Evolutionary conservation across 2,797 vertebrate genomes (phyloP).

Genomic region (Octomys mimax): DNA sequence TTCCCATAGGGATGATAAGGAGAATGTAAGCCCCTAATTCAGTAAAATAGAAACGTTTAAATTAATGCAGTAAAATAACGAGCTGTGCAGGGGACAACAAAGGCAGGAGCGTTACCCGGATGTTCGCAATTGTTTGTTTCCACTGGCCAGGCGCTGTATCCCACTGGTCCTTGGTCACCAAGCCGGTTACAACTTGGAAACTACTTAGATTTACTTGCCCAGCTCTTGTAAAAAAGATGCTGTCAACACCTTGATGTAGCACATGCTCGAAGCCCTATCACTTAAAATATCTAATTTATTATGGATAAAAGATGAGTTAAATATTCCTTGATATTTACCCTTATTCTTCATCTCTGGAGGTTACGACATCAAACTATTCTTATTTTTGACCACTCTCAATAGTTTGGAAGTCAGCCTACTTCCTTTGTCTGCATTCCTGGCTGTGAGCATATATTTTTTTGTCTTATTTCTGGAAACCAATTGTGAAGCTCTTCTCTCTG

Average conservation of each 20-base stretch:
- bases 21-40: constrained; percentile 52
- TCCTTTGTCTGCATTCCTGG: not conserved
- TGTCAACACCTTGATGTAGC: constrained; percentile 74
- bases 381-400: constrained; percentile 21
- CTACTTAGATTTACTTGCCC: constrained; percentile 70
- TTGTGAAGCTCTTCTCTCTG: not conserved
- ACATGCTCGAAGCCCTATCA: constrained; percentile 70
- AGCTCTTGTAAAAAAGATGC: constrained; percentile 78
- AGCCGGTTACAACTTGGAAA: constrained; percentile 71
- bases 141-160: constrained; percentile 58
- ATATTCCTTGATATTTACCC: not conserved
- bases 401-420: not conserved
- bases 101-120: constrained; percentile 68
- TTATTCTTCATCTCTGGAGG: constrained; percentile 18
- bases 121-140: constrained; percentile 64
- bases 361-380: not conserved
- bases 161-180: constrained; percentile 71
- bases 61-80: constrained; percentile 72
- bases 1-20: constrained; percentile 63
- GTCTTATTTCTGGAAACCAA: constrained; percentile 32
- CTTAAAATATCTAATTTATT: constrained; percentile 74
- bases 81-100: constrained; percentile 50
- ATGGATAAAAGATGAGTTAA: constrained; percentile 67
- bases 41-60: constrained; percentile 64
- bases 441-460: not conserved